Evolutionary conservation across 2,888 invertebrate species (phyloP).

Genomic region (Coelinius sp.): DNA sequence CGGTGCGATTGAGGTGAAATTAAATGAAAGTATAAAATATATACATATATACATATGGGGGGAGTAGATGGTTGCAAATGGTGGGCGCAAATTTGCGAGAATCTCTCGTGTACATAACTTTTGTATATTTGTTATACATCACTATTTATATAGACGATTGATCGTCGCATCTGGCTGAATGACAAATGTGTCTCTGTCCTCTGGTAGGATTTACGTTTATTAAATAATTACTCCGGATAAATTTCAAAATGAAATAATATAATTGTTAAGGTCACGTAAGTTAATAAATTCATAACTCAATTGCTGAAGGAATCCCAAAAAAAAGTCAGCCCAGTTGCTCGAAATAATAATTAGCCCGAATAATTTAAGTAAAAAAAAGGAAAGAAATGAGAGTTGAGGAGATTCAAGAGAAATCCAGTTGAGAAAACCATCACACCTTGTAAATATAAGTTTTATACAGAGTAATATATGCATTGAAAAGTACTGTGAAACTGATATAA

Average conservation of each 20-base stretch:
- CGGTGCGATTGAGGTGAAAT: slow-evolving; percentile 13
- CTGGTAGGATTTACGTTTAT: slow-evolving; percentile 62
- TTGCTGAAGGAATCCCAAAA: slow-evolving; percentile 42
- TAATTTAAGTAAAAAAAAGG: slow-evolving; percentile 42
- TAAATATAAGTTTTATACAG: slow-evolving; percentile 71
- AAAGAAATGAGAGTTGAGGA: slow-evolving; percentile 41
- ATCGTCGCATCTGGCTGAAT: slow-evolving; percentile 30
- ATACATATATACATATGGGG: slow-evolving; percentile 5
- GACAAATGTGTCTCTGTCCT: slow-evolving; percentile 54
- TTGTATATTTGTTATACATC: slow-evolving; percentile 22
- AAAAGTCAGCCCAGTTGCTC: slow-evolving; percentile 50
- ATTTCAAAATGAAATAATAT: slow-evolving; percentile 40
- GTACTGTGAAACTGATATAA: slow-evolving; percentile 61
- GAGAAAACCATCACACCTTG: slow-evolving; percentile 64
- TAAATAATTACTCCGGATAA: slow-evolving; percentile 51
- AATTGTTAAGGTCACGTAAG: slow-evolving; percentile 37
- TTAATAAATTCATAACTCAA: slow-evolving; percentile 48
- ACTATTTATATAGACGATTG: slow-evolving; percentile 27
- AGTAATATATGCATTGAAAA: slow-evolving; percentile 68
- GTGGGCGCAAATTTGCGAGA: neutral
- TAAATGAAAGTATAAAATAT: slow-evolving; percentile 22
- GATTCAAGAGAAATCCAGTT: slow-evolving; percentile 35
- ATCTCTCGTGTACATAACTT: slow-evolving; percentile 20
- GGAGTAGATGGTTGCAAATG: slow-evolving; percentile 19
- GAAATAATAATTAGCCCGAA: slow-evolving; percentile 44